Evolutionary conservation across 2,888 invertebrate species (phyloP).

Genomic region (Dolomedes plantarius): DNA sequence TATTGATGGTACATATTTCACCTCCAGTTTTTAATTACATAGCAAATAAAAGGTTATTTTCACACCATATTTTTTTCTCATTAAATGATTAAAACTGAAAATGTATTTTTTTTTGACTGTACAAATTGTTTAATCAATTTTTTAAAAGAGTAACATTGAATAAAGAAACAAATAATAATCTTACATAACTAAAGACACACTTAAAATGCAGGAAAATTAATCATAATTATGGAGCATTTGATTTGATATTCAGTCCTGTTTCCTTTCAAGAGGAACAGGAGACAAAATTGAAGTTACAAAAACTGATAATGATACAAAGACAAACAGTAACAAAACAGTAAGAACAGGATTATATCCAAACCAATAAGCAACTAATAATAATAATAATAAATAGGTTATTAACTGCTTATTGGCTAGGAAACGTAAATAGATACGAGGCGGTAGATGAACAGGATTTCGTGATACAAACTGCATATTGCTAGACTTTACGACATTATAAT

Average conservation of each 20-base stretch:
- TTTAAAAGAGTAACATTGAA: too few relatives aligned
- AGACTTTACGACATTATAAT: conserved; percentile 81
- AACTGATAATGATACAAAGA: conserved; percentile 15
- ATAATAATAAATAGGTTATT: conserved; percentile 80
- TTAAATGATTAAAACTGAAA: too few relatives aligned
- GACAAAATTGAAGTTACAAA: conserved; percentile 36
- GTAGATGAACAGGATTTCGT: conserved; percentile 80
- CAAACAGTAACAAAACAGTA: conserved; percentile 42
- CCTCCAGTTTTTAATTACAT: too few relatives aligned
- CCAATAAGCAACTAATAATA: conserved; percentile 77
- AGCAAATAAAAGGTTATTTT: too few relatives aligned
- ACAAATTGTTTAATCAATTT: too few relatives aligned
- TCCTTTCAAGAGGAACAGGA: conserved; percentile 29
- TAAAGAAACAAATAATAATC: too few relatives aligned
- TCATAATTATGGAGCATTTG: too few relatives aligned
- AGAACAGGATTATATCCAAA: conserved; percentile 65
- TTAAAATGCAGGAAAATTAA: too few relatives aligned
- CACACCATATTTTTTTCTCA: too few relatives aligned
- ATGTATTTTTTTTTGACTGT: too few relatives aligned
- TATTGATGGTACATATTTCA: too few relatives aligned
- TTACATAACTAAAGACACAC: too few relatives aligned
- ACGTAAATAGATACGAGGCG: conserved; percentile 84
- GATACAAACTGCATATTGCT: conserved; percentile 80
- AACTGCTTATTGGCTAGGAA: conserved; percentile 82
- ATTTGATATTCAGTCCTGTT: conserved; percentile 47